Conservation (phyloP, 1,140 invertebrate genomes). For the Elymnias hypermnestra region DNA sequence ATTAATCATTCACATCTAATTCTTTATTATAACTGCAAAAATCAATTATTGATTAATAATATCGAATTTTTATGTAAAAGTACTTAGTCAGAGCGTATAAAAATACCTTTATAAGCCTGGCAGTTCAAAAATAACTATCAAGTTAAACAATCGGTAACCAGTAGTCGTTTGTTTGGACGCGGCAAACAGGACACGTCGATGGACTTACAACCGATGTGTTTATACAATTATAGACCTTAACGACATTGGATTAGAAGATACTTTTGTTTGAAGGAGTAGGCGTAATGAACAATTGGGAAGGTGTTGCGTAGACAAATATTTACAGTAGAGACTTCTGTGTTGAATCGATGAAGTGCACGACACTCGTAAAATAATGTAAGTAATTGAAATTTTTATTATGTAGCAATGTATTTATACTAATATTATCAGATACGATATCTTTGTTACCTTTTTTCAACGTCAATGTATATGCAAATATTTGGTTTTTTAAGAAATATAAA, state of each 20-base stretch:
- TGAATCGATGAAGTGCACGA: slow-evolving; percentile 18
- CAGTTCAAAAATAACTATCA: slow-evolving; percentile 45
- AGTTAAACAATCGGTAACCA: slow-evolving; percentile 47
- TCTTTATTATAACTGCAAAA: no score
- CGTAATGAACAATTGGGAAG: slow-evolving; percentile 27
- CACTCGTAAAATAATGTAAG: slow-evolving; percentile 19
- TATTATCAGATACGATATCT: no score
- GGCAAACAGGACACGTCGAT: slow-evolving; percentile 33
- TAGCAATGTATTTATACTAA: no score
- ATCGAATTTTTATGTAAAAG: no score
- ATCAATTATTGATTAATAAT: no score
- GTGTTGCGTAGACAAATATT: slow-evolving; percentile 34
- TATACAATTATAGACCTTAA: slow-evolving; percentile 13
- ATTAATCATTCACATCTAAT: no score
- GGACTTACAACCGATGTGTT: slow-evolving; percentile 17
- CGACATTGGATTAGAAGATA: slow-evolving; percentile 2
- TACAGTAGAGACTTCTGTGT: slow-evolving; percentile 31
- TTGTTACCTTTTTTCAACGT: no score
- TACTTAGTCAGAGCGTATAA: no score
- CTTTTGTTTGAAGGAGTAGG: slow-evolving; percentile 12
- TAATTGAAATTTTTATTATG: not conserved
- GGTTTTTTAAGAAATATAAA: no score
- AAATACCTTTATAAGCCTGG: no score
- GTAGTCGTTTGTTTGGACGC: slow-evolving; percentile 33
- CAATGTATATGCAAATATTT: no score